Base-by-base conservation (phyloP, 92 coral and sea anemone species). In the Umimayanthus chanpuru region DNA sequence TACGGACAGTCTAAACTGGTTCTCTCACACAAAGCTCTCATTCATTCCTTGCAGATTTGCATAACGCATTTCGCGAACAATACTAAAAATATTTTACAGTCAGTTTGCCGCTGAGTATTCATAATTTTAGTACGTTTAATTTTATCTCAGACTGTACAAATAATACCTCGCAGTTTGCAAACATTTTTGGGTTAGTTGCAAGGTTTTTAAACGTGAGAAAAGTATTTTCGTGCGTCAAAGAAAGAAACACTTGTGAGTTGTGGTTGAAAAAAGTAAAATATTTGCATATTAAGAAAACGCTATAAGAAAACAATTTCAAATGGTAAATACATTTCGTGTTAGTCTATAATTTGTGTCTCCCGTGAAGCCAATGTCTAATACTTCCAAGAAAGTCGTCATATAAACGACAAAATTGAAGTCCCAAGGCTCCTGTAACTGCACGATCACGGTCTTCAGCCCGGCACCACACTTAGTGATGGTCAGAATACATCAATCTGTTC, bases 271-370 rank as follows among this genome's bases (percentile, higher is more conserved):
- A 70, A 70, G 79, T 49, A 83, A 28, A 44, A 53, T 67, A 83
- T 83, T 83, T 68, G 87, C 87, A 83, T 83, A 83, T 83, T 44
- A 41, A 83, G 20, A 23, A 14, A 38, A 41, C 30, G 55, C 78
- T 68, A 67, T 40, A 21, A 18, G 61, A 66, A 81, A 81, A 39
- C 49, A 40, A 25, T 21, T 40, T 26, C 77, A 29, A 68, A 67
- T 43, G 61, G 64, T 12, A 43, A 82, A 67, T 68, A 25, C 43
- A 41, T 20, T 10, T 70, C 38, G n/a, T 71, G 16, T 23, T 70
- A 18, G 55, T 29, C 30, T 32, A 67, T 55, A 67, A 43, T 26
- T 28, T 53, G 20, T 16, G 14, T 43, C 78, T 68, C 78, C 87
- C 66, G 47, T 71, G 40, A 67, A 26, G 87, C 2, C 15, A 32